Evolutionary conservation across 2,113 vertebrate species (phyloP).

Genomic region (Parus major): DNA sequence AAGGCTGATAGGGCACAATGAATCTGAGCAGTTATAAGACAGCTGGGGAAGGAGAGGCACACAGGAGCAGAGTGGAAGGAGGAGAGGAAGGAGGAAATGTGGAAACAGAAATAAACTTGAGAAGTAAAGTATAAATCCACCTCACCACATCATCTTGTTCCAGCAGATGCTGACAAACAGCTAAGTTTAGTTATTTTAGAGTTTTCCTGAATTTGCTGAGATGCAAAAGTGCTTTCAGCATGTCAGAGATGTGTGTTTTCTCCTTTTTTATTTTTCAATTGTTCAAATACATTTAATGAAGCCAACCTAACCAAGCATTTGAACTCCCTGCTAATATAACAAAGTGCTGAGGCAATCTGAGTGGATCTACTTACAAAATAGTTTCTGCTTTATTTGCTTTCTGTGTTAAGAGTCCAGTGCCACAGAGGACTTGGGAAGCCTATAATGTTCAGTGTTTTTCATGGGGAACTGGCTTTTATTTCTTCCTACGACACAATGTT

Average conservation of each 20-base stretch:
- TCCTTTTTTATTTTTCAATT: neutral
- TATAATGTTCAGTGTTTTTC: neutral
- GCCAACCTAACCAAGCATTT: neutral
- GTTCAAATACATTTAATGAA: neutral
- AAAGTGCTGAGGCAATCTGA: slow-evolving; percentile 14
- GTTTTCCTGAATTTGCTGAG: neutral
- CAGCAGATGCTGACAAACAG: neutral
- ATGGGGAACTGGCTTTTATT: slow-evolving; percentile 3
- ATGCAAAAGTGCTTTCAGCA: neutral
- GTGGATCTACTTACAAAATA: slow-evolving; percentile 1
- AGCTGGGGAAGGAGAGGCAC: neutral
- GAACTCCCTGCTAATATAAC: slow-evolving; percentile 1
- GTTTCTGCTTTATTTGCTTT: slow-evolving; percentile 30
- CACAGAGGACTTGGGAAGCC: slow-evolving; percentile 21
- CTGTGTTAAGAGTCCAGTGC: neutral
- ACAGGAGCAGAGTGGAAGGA: neutral
- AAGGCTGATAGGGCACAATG: neutral
- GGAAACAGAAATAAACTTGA: neutral
- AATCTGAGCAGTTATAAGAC: neutral
- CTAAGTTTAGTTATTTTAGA: neutral
- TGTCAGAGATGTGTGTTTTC: neutral
- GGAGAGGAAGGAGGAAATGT: neutral
- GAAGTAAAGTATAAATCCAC: neutral
- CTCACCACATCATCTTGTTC: neutral
- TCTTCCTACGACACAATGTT: neutral